Conservation (phyloP, 2,113 vertebrate genomes). For the Crotophaga sulcirostris region DNA sequence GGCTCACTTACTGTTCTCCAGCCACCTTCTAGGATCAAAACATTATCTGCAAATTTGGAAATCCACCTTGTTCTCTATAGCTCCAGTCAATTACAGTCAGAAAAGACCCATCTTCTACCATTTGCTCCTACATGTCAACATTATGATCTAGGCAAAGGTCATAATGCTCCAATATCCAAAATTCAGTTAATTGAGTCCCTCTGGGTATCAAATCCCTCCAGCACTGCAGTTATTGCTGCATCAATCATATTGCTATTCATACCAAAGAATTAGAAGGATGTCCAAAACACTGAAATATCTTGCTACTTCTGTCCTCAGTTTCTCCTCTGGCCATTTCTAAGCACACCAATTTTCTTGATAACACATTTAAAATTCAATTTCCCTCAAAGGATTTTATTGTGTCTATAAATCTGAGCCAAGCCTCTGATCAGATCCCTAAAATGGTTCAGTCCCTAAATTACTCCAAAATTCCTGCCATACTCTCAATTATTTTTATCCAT, state of each 20-base stretch:
- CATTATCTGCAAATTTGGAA: neutral
- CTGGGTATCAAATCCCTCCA: conserved; percentile 55
- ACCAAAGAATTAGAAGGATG: conserved; percentile 39
- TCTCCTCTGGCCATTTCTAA: conserved; percentile 41
- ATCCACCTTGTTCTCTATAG: conserved; percentile 5
- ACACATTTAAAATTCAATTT: conserved; percentile 55
- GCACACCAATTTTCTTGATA: conserved; percentile 44
- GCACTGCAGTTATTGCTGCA: conserved; percentile 49
- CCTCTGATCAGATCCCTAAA: neutral
- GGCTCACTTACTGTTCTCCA: neutral
- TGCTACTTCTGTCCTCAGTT: neutral
- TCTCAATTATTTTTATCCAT: neutral
- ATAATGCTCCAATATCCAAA: conserved; percentile 59
- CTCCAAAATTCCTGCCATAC: neutral
- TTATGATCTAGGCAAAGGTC: conserved; percentile 52
- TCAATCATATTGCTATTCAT: conserved; percentile 65
- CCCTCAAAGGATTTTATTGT: conserved; percentile 38
- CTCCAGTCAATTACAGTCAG: neutral
- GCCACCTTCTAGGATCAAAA: neutral
- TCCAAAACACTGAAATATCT: conserved; percentile 47
- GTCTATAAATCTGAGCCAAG: conserved; percentile 48
- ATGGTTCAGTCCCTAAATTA: neutral
- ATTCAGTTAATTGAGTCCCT: conserved; percentile 63
- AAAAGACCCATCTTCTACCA: conserved; percentile 1
- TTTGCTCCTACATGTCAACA: neutral